Conservation (phyloP, 2,797 vertebrate genomes). For the Orientallactaga sibirica region DNA sequence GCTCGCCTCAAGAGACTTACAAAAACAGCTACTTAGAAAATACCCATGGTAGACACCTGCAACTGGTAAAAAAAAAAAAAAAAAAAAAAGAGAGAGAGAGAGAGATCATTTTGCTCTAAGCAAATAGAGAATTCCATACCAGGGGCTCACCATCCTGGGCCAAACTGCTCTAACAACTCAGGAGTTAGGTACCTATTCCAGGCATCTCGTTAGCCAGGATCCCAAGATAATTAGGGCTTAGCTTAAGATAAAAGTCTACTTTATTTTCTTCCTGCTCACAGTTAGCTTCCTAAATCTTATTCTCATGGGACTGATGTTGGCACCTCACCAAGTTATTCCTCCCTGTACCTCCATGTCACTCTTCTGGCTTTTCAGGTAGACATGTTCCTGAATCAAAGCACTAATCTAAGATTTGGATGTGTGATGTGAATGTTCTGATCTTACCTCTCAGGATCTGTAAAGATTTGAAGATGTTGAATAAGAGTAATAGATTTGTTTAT, state of each 20-base stretch:
- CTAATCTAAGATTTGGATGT: conserved; percentile 16
- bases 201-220: background rate
- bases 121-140: background rate
- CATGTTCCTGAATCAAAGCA: background rate
- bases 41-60: background rate
- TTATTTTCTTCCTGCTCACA: background rate
- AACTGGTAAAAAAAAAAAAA: background rate
- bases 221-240: background rate
- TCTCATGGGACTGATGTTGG: background rate
- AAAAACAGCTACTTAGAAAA: background rate
- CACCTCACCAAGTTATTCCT: background rate
- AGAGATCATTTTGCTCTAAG: background rate
- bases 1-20: conserved; percentile 23
- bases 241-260: background rate
- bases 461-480: background rate
- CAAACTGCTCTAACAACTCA: background rate
- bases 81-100: no score
- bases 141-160: background rate
- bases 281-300: conserved; percentile 1
- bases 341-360: background rate
- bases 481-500: conserved; percentile 9
- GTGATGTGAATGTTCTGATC: background rate
- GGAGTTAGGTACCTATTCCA: background rate
- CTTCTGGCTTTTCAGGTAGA: background rate
- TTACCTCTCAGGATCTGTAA: background rate